Evolutionary conservation across 2,888 invertebrate species (phyloP).

Genomic region (Metopia argyrocephala): DNA sequence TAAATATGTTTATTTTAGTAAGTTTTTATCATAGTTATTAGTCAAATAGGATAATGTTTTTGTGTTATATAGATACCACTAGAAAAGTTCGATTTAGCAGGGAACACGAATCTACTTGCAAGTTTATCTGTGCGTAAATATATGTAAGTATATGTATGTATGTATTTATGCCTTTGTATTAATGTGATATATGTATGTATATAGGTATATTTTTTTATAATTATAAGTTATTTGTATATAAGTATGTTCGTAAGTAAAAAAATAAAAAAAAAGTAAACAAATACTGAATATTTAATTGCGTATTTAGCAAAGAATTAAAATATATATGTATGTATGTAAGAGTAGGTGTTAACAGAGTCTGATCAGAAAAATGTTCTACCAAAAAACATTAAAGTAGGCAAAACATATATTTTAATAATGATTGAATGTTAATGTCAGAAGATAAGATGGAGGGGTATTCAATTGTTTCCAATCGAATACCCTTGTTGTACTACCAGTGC

Average conservation of each 20-base stretch:
- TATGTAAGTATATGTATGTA: conserved; percentile 26
- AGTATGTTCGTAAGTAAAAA: background rate
- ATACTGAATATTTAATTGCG: too few species aligned
- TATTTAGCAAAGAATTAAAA: too few species aligned
- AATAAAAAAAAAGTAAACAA: background rate
- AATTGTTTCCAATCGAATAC: conserved; percentile 71
- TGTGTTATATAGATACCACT: background rate
- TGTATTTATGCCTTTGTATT: conserved; percentile 61
- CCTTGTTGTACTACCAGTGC: conserved; percentile 79
- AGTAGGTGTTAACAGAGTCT: background rate
- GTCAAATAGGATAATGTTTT: background rate
- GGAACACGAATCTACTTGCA: too few species aligned
- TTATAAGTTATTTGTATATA: background rate
- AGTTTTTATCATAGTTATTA: background rate
- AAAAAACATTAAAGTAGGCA: too few species aligned
- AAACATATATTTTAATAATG: background rate
- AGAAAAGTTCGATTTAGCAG: too few species aligned
- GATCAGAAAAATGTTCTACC: too few species aligned
- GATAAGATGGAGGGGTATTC: conserved; percentile 67
- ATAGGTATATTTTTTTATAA: background rate
- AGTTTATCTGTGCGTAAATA: background rate
- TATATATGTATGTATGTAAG: conserved; percentile 8
- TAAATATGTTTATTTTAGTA: background rate
- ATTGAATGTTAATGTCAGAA: background rate
- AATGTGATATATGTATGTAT: background rate